A percentile compares a stretch with the other conserved stretches of the same genome.
Conservation (phyloP, 2,113 vertebrate species). For the Tamias sibiricus region DNA sequence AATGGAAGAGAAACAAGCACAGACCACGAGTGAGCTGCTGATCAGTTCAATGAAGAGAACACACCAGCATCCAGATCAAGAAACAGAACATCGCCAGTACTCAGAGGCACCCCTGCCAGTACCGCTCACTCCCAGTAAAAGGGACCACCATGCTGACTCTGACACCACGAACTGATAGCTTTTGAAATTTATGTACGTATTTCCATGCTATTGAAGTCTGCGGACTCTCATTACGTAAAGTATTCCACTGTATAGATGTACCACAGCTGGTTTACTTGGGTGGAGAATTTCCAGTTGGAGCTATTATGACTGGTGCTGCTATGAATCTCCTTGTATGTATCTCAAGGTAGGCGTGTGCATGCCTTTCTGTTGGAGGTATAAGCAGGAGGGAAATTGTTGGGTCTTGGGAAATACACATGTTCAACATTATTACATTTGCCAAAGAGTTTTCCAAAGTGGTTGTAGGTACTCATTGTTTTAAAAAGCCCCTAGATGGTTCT, state of each 20-base stretch:
- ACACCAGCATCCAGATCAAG: background rate
- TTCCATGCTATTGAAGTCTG: background rate
- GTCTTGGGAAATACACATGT: background rate
- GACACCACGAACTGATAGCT: background rate
- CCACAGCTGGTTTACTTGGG: background rate
- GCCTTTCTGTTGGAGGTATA: background rate
- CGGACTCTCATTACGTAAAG: background rate
- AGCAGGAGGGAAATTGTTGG: background rate
- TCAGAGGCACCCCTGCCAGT: background rate
- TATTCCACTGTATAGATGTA: background rate
- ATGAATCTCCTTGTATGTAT: background rate
- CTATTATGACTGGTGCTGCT: background rate
- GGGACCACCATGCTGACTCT: background rate
- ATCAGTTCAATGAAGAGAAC: background rate
- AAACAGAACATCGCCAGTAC: background rate
- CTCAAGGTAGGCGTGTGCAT: background rate
- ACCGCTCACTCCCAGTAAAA: background rate
- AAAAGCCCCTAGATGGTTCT: background rate
- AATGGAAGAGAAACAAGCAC: background rate
- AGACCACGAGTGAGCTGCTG: background rate
- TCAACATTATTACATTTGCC: background rate
- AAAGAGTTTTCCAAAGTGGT: background rate
- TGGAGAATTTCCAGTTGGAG: background rate
- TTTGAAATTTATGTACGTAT: background rate
- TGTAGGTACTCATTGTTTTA: background rate